Evolutionary conservation across 1,140 invertebrate genomes (phyloP).

Genomic region (Brachionus rotundiformis): DNA sequence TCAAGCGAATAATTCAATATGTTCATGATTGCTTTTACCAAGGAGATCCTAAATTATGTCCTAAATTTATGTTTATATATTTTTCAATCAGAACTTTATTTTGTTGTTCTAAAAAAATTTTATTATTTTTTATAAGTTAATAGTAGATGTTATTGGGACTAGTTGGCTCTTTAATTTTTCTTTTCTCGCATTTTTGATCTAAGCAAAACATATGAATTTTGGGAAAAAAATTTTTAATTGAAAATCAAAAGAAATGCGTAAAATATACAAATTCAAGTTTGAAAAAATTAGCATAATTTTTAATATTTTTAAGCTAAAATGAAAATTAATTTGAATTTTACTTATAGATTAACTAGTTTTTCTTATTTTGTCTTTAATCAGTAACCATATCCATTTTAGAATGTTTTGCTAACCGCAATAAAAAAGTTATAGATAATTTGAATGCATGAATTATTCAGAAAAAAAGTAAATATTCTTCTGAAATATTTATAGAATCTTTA

Average conservation of each 20-base stretch:
- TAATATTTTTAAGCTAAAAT: not conserved
- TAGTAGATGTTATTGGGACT: not conserved
- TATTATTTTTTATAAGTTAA: not conserved
- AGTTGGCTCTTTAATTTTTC: not conserved
- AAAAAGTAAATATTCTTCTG: not conserved
- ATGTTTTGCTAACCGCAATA: not conserved
- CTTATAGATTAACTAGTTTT: not conserved
- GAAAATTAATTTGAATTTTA: slow-evolving; percentile 13
- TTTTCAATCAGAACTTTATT: not conserved
- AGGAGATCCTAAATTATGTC: not conserved
- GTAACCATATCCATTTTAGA: not conserved
- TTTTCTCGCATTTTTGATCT: not conserved
- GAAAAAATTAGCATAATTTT: slow-evolving; percentile 12
- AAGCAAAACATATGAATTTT: slow-evolving; percentile 18
- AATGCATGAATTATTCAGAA: not conserved
- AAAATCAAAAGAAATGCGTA: slow-evolving; percentile 3
- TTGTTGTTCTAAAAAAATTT: not conserved
- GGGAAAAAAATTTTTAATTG: not conserved
- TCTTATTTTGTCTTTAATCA: not conserved
- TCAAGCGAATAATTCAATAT: not conserved
- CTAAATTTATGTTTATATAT: not conserved
- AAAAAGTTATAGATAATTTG: not conserved
- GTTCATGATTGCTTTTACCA: slow-evolving; percentile 11
- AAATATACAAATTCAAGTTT: slow-evolving; percentile 12
- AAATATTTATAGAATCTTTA: too few species aligned